Base-by-base conservation (phyloP, 2,888 invertebrate genomes). In the Lagria hirta region DNA sequence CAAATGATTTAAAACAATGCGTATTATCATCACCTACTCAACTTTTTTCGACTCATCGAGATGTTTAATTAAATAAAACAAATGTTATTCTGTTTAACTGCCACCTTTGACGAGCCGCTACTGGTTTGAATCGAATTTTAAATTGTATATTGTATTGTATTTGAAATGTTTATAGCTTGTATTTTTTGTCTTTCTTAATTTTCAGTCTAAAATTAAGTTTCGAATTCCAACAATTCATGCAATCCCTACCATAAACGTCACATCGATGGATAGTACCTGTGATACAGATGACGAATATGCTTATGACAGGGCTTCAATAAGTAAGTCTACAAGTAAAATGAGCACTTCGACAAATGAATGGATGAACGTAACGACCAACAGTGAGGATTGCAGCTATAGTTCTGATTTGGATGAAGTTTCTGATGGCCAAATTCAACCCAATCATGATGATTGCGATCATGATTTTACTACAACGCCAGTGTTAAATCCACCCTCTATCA, bases 331-430 rank as follows among this genome's bases (percentile, higher is more conserved):
- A 2, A 29, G 16, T 10, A 33, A 47, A 27, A 14, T 33, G 11
- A 42, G 24, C 13, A 13, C 42, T 1, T 44, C 54, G 1, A 51
- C 87, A 60, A 85, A 87, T 26, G 91, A 91, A 72, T 91, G 90
- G 88, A 81, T 88, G 72, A 91, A 89, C 45, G 83, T 90, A 49
- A 91, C 91, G 26, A 89, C 91, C 58, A 92, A 92, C 71, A 90
- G 90, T 61, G 69, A 88, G 62, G 88, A 87, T 59, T 87, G 87
- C 68, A 88, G 88, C 66, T 89, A 88, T 62, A 86, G 85, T 56
- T 88, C 89, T 1, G 30, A 46, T 27, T 24, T 49, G 20, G 63
- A 64, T 40, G 65, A 66, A 32, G 73, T 75, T 37, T 71, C 75
- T 4, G 75, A 77, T 53, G 59, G 66, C 27, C 65, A 70, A 21